Percentiles rank a stretch among this genome's conserved stretches.
These are phyloP conservation scores for Elephas maximus DNA, from an alignment of 2,113 vertebrate species.

Conservation along the genomic window DNA sequence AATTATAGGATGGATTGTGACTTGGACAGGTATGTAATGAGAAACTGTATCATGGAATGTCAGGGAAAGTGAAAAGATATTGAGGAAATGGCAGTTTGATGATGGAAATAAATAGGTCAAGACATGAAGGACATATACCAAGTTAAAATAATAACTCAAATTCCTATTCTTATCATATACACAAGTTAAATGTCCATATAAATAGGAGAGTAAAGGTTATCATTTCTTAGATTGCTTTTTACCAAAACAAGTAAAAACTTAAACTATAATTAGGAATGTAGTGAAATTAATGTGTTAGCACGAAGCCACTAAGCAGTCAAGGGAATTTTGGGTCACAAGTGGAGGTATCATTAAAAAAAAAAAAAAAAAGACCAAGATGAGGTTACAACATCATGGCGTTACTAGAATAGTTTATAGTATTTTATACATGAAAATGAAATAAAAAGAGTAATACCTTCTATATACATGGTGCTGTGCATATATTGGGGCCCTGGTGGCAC, in stretches of 20 bases:
- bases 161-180: not conserved
- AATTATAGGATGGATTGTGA: not conserved
- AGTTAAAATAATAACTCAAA: not conserved
- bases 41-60: not conserved
- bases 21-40: not conserved
- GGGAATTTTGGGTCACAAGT: constrained; percentile 21
- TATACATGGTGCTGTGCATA: not conserved
- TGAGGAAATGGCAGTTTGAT: not conserved
- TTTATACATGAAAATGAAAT: not conserved
- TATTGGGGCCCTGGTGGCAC: too few relatives aligned
- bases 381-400: not conserved
- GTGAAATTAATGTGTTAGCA: constrained; percentile 13
- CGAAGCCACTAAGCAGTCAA: constrained; percentile 6
- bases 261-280: constrained; percentile 57
- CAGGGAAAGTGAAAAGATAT: not conserved
- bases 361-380: not conserved
- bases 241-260: constrained; percentile 50
- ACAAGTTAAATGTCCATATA: not conserved
- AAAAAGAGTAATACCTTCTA: not conserved
- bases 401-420: not conserved
- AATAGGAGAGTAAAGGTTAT: not conserved
- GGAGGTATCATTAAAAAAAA: not conserved
- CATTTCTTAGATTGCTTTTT: not conserved
- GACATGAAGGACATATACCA: not conserved
- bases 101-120: not conserved